Evolutionary conservation across 2,888 invertebrate genomes (phyloP), one percentile per base, ranked within the genome.

Genomic region (Cancer borealis): DNA sequence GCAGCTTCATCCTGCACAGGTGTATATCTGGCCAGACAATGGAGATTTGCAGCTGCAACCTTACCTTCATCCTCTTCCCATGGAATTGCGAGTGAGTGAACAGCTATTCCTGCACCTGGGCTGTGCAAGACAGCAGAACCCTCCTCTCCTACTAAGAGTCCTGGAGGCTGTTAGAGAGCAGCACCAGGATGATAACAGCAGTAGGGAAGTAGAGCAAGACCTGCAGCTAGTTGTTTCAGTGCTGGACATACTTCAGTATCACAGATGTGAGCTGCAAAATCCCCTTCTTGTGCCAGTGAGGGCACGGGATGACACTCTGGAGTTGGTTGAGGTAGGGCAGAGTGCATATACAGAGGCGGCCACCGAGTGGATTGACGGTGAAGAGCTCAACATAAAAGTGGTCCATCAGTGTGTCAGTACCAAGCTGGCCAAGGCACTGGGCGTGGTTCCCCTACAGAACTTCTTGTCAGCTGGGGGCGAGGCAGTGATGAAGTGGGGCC

Each of bases 401-500:
- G 92, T 93, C 14, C 93, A 93, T 60, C 88, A 39, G 12, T 47
- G 49, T 30, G 73, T 93, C 12, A 14, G 88, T 21, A 17, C 79
- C 12, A 26, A 21, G 6, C 73, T 93, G 30, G 93, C 93, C n/a
- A 10, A 49, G n/a, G 39, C 87, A 21, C 87, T 93, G 10, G 93
- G 93, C 45, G 93, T 93, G 88, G 91, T 49, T 14, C 88, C 91
- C 30, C 39, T 93, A 46, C 88, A 46, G 26, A 79, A 92, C n/a
- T 88, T 92, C 60, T 30, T 93, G 47, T 39, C 87, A 1, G 88
- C 88, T 21, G 93, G 92, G 21, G 66, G 91, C 46, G 93, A 92
- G 66, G 91, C 93, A 46, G 45, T 93, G 39, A 93, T 93, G 93
- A 88, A 93, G 45, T 93, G 93, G 93, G 93, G 92, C 0, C 93